Percentiles rank a stretch among this genome's conserved stretches.
These are phyloP conservation scores for Pachyuromys duprasi DNA, from an alignment of 2,797 vertebrate species.

Conservation along the genomic window DNA sequence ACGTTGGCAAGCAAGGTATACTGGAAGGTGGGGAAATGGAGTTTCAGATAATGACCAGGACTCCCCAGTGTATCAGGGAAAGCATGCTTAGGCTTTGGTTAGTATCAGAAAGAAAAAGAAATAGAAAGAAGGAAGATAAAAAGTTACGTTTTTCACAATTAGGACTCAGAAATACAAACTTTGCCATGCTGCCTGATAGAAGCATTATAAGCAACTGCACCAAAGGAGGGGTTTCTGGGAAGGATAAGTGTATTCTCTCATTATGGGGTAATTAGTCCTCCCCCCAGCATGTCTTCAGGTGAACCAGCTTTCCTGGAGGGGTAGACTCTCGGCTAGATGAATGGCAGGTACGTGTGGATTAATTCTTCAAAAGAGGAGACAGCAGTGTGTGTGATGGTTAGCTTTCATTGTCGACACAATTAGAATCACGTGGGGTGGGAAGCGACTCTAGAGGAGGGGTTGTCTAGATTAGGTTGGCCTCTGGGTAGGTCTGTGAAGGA, in stretches of 20 bases:
- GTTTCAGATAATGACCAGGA: too few relatives aligned
- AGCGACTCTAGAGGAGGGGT: background rate
- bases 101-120: background rate
- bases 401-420: background rate
- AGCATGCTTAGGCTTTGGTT: background rate
- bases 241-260: background rate
- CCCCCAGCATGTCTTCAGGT: background rate
- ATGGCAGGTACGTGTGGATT: background rate
- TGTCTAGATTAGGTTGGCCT: background rate
- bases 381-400: background rate
- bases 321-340: background rate
- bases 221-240: background rate
- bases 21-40: background rate
- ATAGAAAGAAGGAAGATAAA: background rate
- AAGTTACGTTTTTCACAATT: background rate
- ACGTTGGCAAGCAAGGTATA: background rate
- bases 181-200: background rate
- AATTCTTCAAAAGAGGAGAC: background rate
- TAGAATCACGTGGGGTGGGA: background rate
- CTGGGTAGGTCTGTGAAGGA: background rate
- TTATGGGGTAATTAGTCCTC: background rate
- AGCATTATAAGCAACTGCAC: background rate
- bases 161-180: background rate
- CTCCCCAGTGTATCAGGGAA: background rate
- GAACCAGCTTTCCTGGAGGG: background rate